Evolutionary conservation across 2,888 invertebrate genomes (phyloP).

Genomic region (Chymomyza amoena): DNA sequence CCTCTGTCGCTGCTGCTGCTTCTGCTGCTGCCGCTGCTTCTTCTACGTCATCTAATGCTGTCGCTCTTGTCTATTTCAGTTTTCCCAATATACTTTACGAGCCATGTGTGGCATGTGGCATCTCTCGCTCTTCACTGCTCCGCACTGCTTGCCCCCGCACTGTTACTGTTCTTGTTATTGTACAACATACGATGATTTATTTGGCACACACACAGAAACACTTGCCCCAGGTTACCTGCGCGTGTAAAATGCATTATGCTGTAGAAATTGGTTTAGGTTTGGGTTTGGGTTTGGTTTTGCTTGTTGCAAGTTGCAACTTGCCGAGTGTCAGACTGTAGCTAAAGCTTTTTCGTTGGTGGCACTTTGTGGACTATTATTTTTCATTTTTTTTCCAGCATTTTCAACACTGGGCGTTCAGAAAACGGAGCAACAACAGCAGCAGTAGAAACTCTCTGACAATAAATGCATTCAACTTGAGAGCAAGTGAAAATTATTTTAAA

Average conservation of each 20-base stretch:
- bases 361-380: constrained; percentile 71
- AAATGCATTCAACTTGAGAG: constrained; percentile 11
- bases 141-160: constrained; percentile 8
- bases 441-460: not conserved
- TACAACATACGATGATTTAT: constrained; percentile 66
- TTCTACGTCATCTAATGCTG: constrained; percentile 58
- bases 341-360: constrained; percentile 66
- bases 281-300: not conserved
- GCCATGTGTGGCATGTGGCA: constrained; percentile 33
- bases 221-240: constrained; percentile 43
- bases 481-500: constrained; percentile 60
- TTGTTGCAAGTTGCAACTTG: not conserved
- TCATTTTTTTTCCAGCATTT: constrained; percentile 40
- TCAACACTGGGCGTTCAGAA: not conserved
- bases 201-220: constrained; percentile 61
- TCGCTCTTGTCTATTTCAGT: constrained; percentile 63
- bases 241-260: constrained; percentile 60
- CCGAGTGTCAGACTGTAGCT: constrained; percentile 5
- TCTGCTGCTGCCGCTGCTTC: not conserved
- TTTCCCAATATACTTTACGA: constrained; percentile 69
- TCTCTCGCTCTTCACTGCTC: constrained; percentile 18
- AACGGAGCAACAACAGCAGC: not conserved
- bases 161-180: constrained; percentile 44
- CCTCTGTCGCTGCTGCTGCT: constrained; percentile 32
- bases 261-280: constrained; percentile 43